A percentile compares a stretch with the other conserved stretches of the same genome.
phyloP scores from a whole-genome alignment of 2,888 invertebrate species.

The Slavum lentiscoides region DNA sequence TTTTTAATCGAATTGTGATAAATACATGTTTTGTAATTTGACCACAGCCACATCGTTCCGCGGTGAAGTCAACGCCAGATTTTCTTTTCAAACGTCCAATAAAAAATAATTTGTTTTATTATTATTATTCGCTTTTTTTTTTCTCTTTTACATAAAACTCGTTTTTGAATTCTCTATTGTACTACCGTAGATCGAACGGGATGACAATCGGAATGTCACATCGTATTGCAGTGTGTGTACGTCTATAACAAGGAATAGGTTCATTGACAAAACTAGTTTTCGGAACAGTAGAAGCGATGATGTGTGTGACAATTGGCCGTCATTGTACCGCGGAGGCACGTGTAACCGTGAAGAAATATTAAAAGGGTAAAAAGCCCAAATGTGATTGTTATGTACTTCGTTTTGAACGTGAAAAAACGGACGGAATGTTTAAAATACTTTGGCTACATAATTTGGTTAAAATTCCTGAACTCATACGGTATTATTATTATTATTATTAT shows the following conservation, averaged over 20 bases:
- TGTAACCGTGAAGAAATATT: neutral
- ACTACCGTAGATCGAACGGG: neutral
- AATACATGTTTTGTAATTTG: too few relatives aligned
- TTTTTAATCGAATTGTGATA: too few relatives aligned
- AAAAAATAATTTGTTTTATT: neutral
- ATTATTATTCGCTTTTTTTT: too few relatives aligned
- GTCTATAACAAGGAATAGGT: neutral
- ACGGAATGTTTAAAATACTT: too few relatives aligned
- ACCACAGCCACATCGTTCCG: too few relatives aligned
- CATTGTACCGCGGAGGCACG: neutral
- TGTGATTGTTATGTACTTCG: too few relatives aligned
- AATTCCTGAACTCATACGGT: too few relatives aligned
- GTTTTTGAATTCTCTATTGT: slow-evolving; percentile 6
- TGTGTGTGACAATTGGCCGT: slow-evolving; percentile 18
- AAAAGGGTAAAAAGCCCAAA: too few relatives aligned
- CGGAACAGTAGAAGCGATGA: neutral
- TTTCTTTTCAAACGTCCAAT: neutral
- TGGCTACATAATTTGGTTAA: too few relatives aligned
- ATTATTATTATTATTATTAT: neutral
- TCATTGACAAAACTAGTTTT: slow-evolving; percentile 25
- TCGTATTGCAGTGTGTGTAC: neutral
- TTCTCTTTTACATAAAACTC: too few relatives aligned
- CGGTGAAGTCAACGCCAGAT: too few relatives aligned
- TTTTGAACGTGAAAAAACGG: too few relatives aligned
- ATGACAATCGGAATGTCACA: slow-evolving; percentile 34